Conservation (phyloP, 1,140 invertebrate species). For the Trachymyrmex septentrionalis region DNA sequence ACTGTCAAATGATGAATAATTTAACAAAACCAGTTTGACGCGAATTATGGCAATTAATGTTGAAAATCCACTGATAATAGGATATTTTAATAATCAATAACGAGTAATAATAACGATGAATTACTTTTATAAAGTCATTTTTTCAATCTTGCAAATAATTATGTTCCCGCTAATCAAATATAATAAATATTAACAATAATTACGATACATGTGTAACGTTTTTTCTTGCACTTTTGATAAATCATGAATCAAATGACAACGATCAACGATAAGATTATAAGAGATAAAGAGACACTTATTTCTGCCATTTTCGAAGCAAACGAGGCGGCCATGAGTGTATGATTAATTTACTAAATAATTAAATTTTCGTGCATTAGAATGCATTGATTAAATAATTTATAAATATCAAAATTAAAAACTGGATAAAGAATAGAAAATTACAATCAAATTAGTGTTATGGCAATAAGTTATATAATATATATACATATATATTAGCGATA, state of each 20-base stretch:
- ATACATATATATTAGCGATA: neutral
- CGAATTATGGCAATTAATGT: too few relatives aligned
- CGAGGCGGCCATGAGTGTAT: neutral
- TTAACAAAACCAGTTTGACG: too few relatives aligned
- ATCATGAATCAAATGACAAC: slow-evolving; percentile 41
- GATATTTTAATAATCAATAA: too few relatives aligned
- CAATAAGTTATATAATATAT: too few relatives aligned
- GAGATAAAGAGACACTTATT: slow-evolving; percentile 48
- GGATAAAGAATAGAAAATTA: neutral
- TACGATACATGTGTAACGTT: slow-evolving; percentile 4
- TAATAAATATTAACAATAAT: neutral
- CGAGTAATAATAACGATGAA: too few relatives aligned
- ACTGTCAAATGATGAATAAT: too few relatives aligned
- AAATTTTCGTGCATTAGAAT: neutral
- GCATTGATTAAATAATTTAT: neutral
- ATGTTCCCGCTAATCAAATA: too few relatives aligned
- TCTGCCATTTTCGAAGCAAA: slow-evolving; percentile 33
- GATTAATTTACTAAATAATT: slow-evolving; percentile 20
- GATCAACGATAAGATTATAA: slow-evolving; percentile 58
- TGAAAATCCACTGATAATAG: too few relatives aligned
- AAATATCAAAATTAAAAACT: neutral
- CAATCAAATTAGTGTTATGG: neutral
- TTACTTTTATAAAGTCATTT: too few relatives aligned
- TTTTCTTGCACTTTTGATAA: slow-evolving; percentile 40
- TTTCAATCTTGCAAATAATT: too few relatives aligned